Evolutionary conservation across 2,113 vertebrate genomes (phyloP), one percentile per base, ranked within the genome.

Genomic region (Pontoporia blainvillei): DNA sequence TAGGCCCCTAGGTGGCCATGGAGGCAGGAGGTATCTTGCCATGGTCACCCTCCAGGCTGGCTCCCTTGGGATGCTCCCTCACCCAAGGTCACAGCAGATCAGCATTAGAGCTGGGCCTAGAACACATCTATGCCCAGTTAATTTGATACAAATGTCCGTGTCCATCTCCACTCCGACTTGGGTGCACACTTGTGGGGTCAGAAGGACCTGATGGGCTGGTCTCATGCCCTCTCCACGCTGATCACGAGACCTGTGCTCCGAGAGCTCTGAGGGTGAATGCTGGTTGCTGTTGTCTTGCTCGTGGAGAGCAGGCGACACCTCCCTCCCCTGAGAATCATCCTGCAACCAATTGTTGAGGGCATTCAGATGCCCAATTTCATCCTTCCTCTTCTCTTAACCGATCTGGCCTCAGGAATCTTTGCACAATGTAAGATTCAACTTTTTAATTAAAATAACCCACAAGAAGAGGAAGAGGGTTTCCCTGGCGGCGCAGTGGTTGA

Each of bases 401-500:
- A 67, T 62, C 76, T 66, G n/a, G n/a, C 44, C 39, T 39, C 57
- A 49, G 17, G 21, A 86, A 86, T 69, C 73, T 93, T 44, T 57
- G 31, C 25, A 73, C 5, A 1, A 18, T 36, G 12, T 66, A 25
- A 89, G 27, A 72, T 49, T 66, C 54, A 71, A 14, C 13, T 73
- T 64, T 79, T 94, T 79, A 52, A 66, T 96, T 78, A 61, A 81
- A 73, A 29, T 36, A 62, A 41, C 83, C 20, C 34, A 84, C 20
- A 54, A 78, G 36, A 91, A 94, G 49, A 89, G 46, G 57, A 23
- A 54, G 59, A 75, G 13, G 44, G 44, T 2, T 46, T 46, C 44
- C 44, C 44, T 46, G 2, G 9, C 10, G 44, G 44, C 2, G 44
- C 44, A 10, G 44, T 46, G 44, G 44, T 46, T 46, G 44, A 46